Conservation (phyloP, 2,113 vertebrate genomes). For the Zingel zingel region DNA sequence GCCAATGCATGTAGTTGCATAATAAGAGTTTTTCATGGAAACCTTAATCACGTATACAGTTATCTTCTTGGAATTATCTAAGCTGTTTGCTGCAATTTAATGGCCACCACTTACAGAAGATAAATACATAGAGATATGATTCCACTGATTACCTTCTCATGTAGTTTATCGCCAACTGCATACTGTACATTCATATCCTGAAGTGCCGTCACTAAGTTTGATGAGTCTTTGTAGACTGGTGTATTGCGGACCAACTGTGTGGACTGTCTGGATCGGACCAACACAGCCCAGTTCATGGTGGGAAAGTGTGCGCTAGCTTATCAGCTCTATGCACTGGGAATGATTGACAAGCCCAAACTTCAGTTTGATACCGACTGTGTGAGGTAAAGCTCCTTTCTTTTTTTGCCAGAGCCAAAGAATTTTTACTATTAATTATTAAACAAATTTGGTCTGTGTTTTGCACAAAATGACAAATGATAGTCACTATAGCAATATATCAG, state of each 20-base stretch:
- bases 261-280: conserved; percentile 97
- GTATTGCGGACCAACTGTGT: conserved; percentile 97
- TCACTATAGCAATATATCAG: not conserved
- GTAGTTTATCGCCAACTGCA: not conserved
- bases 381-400: conserved; percentile 82
- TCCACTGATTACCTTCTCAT: not conserved
- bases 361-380: conserved; percentile 98
- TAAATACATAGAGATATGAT: not conserved
- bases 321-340: conserved; percentile 94
- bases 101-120: not conserved
- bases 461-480: not conserved
- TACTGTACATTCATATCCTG: not conserved
- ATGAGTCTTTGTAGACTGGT: conserved; percentile 86
- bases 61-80: not conserved
- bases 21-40: conserved; percentile 1
- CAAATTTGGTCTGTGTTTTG: not conserved
- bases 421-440: not conserved
- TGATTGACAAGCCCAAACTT: conserved; percentile 97
- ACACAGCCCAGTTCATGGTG: conserved; percentile 99
- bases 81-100: not conserved
- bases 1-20: not conserved
- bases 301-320: conserved; percentile 98
- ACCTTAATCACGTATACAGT: not conserved
- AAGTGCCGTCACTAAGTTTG: not conserved
- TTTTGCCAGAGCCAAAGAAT: not conserved